Evolutionary conservation across 2,888 invertebrate genomes (phyloP), one percentile per base, ranked within the genome.

Genomic region (Phorcus lineatus): DNA sequence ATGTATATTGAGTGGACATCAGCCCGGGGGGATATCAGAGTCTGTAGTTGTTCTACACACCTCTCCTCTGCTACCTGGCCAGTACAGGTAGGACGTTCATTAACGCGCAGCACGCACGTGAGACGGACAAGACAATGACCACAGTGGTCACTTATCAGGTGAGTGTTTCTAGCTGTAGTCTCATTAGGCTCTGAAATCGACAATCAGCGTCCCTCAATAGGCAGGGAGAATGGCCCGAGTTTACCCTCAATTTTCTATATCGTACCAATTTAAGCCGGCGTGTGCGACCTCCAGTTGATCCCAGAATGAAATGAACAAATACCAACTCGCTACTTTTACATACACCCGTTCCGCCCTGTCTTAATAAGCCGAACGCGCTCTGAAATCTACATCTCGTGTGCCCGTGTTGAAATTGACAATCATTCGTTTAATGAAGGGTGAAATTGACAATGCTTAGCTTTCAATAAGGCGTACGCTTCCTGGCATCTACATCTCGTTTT

Each of bases 231-330:
- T 47, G 24, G 28, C 11, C 11, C 13, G 62, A 62, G 62, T 28
- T 22, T 62, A 62, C 62, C 16, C 28, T n/a, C 62, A 62, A 62
- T 62, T 62, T 62, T 28, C 62, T 28, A 24, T 62, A 28, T 62
- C 62, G 16, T 62, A 28, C 62, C 62, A 62, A 62, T 62, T 62
- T 62, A 62, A 62, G 28, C 28, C 62, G 62, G 24, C 62, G 62
- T 62, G 62, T 62, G 62, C 62, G 62, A 62, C 62, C 62, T 17
- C 62, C n/a, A n/a, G 28, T 28, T 62, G 62, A 24, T 62, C 62
- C 24, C 47, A 62, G 16, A 28, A 4, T 62, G 62, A 62, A 24
- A 24, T 24, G 28, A 62, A 28, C 62, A 62, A 62, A 62, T 62
- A 62, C 28, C 62, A 62, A 62, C 62, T 28, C 62, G 62, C 16